Base-by-base conservation (phyloP, 2,888 invertebrate genomes). In the Ichneumoninae sp. region DNA sequence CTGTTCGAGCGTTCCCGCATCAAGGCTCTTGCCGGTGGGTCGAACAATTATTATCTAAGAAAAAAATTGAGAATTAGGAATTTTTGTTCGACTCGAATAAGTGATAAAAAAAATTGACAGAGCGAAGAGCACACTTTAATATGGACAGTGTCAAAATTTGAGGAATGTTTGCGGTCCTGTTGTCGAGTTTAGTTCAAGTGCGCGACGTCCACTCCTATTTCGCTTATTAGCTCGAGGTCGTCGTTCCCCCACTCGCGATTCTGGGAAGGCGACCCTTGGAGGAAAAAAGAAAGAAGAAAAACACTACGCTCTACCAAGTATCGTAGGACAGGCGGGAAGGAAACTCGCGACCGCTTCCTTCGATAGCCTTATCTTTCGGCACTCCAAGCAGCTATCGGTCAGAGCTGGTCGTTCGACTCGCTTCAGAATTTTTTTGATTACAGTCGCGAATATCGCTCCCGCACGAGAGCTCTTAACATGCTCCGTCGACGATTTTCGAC, bases 1-100 rank as follows among this genome's bases (percentile, higher is more conserved):
- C 96, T 99, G 88, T 99, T 99, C 95, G 99, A 99, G 96, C 96
- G 99, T 94, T 99, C 99, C 92, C 97, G 99, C 93, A 99, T 99
- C 93, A 99, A 99, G 95, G 99, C 99, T 89, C 95, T 99, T 93
- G 99, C 99, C 93, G 99, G 98, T 98, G 91, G 94, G 94, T 90
- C 30, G 13, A 33, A 22, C 8, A 7, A 26, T 10, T 4, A 36
- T 16, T 66, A 33, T 57, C 16, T n/a, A 33, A n/a, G 22, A n/a
- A 33, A 40, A 10, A n/a, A 33, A 26, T 40, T 65, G n/a, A 47
- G 8, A 16, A 54, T 36, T 22, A 19, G 5, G n/a, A 33, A 68
- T 52, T 52, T 30, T 6, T 8, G 52, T 6, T 7, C 6, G 4
- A 62, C 16, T 16, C 16, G 44, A 47, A 47, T 47, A 16, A 22